Base-by-base conservation (phyloP, 92 coral and sea anemone species). In the Zoanthus sansibaricus region DNA sequence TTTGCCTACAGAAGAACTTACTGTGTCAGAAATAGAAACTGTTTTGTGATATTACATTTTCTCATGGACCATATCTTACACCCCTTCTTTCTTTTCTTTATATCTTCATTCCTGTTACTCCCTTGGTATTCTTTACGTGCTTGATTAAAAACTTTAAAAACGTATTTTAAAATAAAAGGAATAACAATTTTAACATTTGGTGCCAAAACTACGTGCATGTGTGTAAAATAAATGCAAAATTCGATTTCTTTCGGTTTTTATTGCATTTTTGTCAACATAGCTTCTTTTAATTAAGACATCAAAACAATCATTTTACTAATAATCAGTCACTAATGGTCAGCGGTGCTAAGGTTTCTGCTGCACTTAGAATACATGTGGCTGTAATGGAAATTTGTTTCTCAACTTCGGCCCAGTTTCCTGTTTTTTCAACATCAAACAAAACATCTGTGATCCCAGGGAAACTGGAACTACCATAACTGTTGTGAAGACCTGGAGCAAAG, bases 371-470 rank as follows among this genome's bases (percentile, higher is more conserved):
- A 25, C 94, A 91, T 48, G 89, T 89, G 15, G 88, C 59, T 9
- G 88, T 96, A 25, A 93, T 77, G 20, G 99, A 96, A 21, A 93
- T 51, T 75, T 96, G 99, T 44, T 83, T 89, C 51, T 94, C 91
- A 15, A 96, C 98, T 25, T 87, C 95, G 14, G 76, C 86, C 93
- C 90, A 89, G 56, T 91, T 76, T 3, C 93, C 94, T n/a, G 91
- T 92, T 45, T 85, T 92, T 15, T 90, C 86, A n/a, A 90, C 87
- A 25, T 91, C 87, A 79, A 77, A 89, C 72, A 96, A 72, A 46
- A 96, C 92, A 89, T 96, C 99, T 9, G 86, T 88, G n/a, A 93
- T 91, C 9, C 99, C 99, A 3, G 99, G 99, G 25, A 96, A 95
- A 62, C 93, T 93, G 54, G 99, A 84, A 31, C 90, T 54, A 10